Conservation (phyloP, 2,113 vertebrate genomes). For the Phalacrocorax pelagicus region DNA sequence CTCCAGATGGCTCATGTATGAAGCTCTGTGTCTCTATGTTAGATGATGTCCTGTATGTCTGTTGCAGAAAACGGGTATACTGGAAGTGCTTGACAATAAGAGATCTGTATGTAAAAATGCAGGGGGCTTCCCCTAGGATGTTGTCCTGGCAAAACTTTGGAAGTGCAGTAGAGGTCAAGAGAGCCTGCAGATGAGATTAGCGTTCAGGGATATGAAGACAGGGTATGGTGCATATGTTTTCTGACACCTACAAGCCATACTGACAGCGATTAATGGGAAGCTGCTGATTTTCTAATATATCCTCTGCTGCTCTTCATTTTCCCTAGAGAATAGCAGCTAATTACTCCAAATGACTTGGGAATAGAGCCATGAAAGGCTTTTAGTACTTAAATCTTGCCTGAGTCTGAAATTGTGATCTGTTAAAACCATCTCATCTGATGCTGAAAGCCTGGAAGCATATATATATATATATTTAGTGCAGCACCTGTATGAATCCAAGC, state of each 20-base stretch:
- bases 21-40: not conserved
- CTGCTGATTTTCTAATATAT: not conserved
- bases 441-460: not conserved
- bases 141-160: not conserved
- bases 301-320: not conserved
- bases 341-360: not conserved
- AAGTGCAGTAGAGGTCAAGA: not conserved
- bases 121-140: not conserved
- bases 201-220: not conserved
- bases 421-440: not conserved
- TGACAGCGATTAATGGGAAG: not conserved
- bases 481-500: not conserved
- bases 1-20: not conserved
- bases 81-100: not conserved
- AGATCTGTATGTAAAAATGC: not conserved
- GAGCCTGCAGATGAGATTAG: not conserved
- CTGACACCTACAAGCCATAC: not conserved
- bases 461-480: not conserved
- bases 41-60: not conserved
- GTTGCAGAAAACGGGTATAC: not conserved
- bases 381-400: not conserved
- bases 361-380: not conserved
- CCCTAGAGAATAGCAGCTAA: not conserved
- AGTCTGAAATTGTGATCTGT: not conserved
- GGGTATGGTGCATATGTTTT: not conserved